Base-by-base conservation (phyloP, 64 coral and sea anemone species). In the Stylophora pistillata region DNA sequence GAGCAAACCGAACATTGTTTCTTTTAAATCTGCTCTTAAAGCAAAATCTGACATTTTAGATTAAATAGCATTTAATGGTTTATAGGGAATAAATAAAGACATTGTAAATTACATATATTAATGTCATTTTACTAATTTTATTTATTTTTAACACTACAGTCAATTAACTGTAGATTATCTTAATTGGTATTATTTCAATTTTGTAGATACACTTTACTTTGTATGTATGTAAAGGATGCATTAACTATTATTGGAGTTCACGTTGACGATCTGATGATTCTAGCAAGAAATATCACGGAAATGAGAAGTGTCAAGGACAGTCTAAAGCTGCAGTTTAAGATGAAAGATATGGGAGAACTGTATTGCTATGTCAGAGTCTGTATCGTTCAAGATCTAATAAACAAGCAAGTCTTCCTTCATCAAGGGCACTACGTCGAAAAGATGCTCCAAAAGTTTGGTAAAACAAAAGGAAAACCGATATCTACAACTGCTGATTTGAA, bases 401-500 rank as follows among this genome's bases (percentile, higher is more conserved):
- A 55, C 47, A 57, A 86, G 28, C 33, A 74, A 31, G 72, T 31
- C 72, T 20, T 33, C 12, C 72, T 41, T 34, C 72, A 74, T 34
- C 18, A 74, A 74, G 32, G 71, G 18, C 75, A 53, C 4, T 89
- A 93, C 73, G 28, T 86, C 21, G 55, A 58, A 23, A 89, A 85
- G 53, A 14, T 94, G 52, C 27, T 94, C 78, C 33, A 94, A 61
- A 94, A 33, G 62, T 89, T 89, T 37, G 82, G 74, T 75, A 81
- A 90, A 89, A 85, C 52, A 57, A 56, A 94, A 85, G 87, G 59
- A 5, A 94, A 94, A 89, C 58, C 34, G 13, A 54, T 94, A 56
- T 82, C 82, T 53, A 90, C 74, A 68, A 74, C 92, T 59, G 74
- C 78, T 90, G 88, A 94, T 85, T 82, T 81, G 13, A 94, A 89